These are phyloP conservation scores for Trissolcus basalis DNA, from an alignment of 1,140 invertebrate species.

Conservation along the genomic window DNA sequence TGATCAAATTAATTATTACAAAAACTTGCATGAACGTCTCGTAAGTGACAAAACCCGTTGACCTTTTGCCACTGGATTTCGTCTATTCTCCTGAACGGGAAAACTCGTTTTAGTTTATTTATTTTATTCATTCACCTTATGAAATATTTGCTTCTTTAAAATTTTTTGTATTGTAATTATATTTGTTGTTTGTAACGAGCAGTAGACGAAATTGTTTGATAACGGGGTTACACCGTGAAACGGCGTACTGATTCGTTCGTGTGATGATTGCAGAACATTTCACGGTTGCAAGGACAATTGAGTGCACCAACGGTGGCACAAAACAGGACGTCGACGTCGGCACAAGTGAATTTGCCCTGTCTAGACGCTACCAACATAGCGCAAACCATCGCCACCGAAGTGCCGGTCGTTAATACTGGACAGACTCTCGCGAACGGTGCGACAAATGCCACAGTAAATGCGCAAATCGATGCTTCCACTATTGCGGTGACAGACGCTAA, in stretches of 20 bases:
- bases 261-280: slow-evolving; percentile 69
- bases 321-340: slow-evolving; percentile 63
- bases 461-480: slow-evolving; percentile 67
- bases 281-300: slow-evolving; percentile 71
- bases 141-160: neutral
- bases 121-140: neutral
- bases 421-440: slow-evolving; percentile 66
- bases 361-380: slow-evolving; percentile 63
- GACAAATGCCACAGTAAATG: slow-evolving; percentile 64
- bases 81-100: slow-evolving; percentile 5
- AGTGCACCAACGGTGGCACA: slow-evolving; percentile 65
- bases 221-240: too few relatives aligned
- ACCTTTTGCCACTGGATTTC: slow-evolving; percentile 35
- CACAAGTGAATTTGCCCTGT: slow-evolving; percentile 65
- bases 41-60: slow-evolving; percentile 28
- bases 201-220: slow-evolving; percentile 26
- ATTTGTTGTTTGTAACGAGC: neutral
- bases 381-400: slow-evolving; percentile 63
- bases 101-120: neutral
- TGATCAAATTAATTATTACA: slow-evolving; percentile 50
- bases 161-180: neutral
- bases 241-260: too few relatives aligned
- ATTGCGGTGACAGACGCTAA: slow-evolving; percentile 65
- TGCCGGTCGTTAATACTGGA: slow-evolving; percentile 59
- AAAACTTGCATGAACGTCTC: slow-evolving; percentile 45